Evolutionary conservation across 37 sponge, comb jelly and placozoan species (phyloP).

Genomic region (Axinella damicornis): DNA sequence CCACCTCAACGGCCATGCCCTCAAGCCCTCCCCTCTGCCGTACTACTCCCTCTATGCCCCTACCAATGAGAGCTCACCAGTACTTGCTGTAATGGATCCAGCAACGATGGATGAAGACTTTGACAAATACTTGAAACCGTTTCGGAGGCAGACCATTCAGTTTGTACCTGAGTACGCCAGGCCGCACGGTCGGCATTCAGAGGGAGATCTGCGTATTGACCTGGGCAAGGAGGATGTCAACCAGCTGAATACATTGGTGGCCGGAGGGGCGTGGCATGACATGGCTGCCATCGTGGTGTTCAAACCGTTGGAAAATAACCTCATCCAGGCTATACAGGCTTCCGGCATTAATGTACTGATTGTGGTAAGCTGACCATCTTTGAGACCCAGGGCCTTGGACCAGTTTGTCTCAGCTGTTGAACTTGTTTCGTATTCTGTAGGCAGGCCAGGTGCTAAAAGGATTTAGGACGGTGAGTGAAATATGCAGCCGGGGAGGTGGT

Average conservation of each 20-base stretch:
- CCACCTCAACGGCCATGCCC: slow-evolving; percentile 19
- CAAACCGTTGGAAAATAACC: background rate
- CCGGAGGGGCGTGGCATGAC: background rate
- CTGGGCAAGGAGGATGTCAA: slow-evolving; percentile 1
- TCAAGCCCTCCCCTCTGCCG: slow-evolving; percentile 18
- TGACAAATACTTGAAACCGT: background rate
- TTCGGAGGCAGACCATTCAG: background rate
- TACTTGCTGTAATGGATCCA: slow-evolving; percentile 21
- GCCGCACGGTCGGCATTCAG: background rate
- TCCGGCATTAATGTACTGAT: background rate
- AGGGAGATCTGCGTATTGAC: background rate
- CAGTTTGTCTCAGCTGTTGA: background rate
- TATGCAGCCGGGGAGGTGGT: too few species aligned
- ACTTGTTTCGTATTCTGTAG: background rate
- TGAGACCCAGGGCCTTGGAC: background rate
- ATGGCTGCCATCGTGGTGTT: slow-evolving; percentile 26
- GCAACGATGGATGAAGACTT: background rate
- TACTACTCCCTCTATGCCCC: slow-evolving; percentile 29
- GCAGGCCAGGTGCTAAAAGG: slow-evolving; percentile 12
- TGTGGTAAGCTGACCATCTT: background rate
- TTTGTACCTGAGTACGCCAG: too few species aligned
- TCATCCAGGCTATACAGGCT: background rate
- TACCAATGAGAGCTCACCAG: background rate
- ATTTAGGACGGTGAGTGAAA: slow-evolving; percentile 15
- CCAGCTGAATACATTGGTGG: slow-evolving; percentile 7